These are phyloP conservation scores for Aleadryas rufinucha DNA, from an alignment of 2,113 vertebrate genomes.

Conservation along the genomic window DNA sequence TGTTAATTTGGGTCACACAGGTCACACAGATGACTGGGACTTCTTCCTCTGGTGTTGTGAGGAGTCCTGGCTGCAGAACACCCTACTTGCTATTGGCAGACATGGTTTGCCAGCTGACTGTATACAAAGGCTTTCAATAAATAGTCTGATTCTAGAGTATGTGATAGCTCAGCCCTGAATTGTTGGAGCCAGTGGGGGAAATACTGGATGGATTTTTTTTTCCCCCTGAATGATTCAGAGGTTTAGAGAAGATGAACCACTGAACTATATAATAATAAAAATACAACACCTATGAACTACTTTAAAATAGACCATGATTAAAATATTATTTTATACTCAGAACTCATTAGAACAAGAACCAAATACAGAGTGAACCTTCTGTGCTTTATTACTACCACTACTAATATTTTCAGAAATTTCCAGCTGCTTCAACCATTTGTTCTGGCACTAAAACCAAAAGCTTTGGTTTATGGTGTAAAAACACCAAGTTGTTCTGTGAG, in stretches of 20 bases:
- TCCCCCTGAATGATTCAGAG: neutral
- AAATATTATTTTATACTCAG: neutral
- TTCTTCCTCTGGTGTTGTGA: neutral
- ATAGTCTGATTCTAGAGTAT: neutral
- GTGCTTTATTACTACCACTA: neutral
- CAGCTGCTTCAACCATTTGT: conserved; percentile 23
- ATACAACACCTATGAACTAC: neutral
- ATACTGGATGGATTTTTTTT: neutral
- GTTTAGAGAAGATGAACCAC: neutral
- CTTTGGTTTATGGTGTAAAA: conserved; percentile 19
- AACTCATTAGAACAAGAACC: neutral
- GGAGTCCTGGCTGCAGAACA: neutral
- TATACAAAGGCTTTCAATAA: neutral
- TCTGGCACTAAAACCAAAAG: neutral
- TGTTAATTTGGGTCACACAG: neutral
- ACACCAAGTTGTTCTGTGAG: neutral
- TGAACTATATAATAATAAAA: neutral
- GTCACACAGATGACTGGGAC: neutral
- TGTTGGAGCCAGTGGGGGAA: neutral
- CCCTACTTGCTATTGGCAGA: neutral
- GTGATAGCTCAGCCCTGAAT: neutral
- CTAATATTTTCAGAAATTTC: conserved; percentile 21
- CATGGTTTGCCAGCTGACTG: neutral
- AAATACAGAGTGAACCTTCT: neutral
- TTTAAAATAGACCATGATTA: neutral